Percentiles rank a stretch among this genome's conserved stretches.
Evolutionary conservation across 2,888 invertebrate species (phyloP).

Genomic region (Crioceris asparagi): DNA sequence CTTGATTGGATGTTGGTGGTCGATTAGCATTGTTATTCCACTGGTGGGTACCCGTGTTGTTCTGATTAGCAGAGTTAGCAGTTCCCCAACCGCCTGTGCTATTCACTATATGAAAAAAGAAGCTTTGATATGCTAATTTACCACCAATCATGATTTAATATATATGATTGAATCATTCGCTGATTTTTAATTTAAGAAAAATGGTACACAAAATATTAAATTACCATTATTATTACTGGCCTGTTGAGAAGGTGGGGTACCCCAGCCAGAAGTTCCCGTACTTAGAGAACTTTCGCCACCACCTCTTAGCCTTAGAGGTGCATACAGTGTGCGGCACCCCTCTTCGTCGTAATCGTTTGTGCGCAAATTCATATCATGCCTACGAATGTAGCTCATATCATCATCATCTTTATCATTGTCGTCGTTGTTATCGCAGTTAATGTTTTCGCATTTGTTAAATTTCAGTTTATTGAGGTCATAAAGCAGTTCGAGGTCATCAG

Average conservation of each 20-base stretch:
- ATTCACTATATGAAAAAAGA: conserved; percentile 25
- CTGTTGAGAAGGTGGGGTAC: conserved; percentile 60
- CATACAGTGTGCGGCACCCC: conserved; percentile 36
- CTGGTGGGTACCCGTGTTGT: conserved; percentile 35
- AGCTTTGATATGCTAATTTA: conserved; percentile 14
- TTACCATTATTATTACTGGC: conserved; percentile 48
- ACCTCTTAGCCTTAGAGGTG: conserved; percentile 55
- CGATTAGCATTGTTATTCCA: conserved; percentile 37
- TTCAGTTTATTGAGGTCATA: conserved; percentile 27
- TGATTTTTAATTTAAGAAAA: too few species aligned
- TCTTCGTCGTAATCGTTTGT: conserved; percentile 36
- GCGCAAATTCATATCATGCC: conserved; percentile 27
- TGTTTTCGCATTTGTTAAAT: conserved; percentile 18
- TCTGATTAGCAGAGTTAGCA: conserved; percentile 36
- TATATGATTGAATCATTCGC: too few species aligned
- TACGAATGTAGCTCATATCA: conserved; percentile 26
- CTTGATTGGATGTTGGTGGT: conserved; percentile 31
- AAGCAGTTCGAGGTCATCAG: conserved; percentile 39
- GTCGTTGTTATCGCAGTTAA: conserved; percentile 23
- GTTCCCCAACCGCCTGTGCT: conserved; percentile 44
- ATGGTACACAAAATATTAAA: too few species aligned
- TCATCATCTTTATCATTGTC: conserved; percentile 39
- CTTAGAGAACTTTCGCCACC: conserved; percentile 76
- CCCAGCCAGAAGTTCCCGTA: conserved; percentile 65
- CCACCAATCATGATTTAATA: conserved; percentile 11